Evolutionary conservation across 2,113 vertebrate genomes (phyloP).

Genomic region (Salvelinus fontinalis): DNA sequence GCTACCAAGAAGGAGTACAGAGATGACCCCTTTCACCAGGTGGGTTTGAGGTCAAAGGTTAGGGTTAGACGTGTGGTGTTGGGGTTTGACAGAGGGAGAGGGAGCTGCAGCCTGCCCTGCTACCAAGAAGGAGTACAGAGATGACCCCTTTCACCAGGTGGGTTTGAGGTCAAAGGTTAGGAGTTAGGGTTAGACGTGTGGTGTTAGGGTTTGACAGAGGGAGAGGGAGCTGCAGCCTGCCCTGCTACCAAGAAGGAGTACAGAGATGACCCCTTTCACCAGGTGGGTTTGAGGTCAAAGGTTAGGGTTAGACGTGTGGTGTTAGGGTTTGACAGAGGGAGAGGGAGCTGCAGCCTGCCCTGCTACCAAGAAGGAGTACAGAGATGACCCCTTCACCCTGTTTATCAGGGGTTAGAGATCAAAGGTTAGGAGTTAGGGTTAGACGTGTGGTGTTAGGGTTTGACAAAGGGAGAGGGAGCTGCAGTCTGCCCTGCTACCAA

Average conservation of each 20-base stretch:
- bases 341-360: conserved; percentile 83
- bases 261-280: conserved; percentile 82
- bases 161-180: too few relatives aligned
- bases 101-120: conserved; percentile 79
- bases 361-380: conserved; percentile 88
- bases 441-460: too few relatives aligned
- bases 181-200: too few relatives aligned
- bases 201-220: too few relatives aligned
- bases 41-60: conserved; percentile 45
- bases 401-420: conserved; percentile 12
- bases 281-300: too few relatives aligned
- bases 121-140: conserved; percentile 91
- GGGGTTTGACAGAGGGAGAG: conserved; percentile 82
- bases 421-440: too few relatives aligned
- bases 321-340: conserved; percentile 76
- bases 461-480: too few relatives aligned
- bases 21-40: conserved; percentile 98
- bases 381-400: conserved; percentile 96
- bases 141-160: conserved; percentile 98
- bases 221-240: too few relatives aligned
- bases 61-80: not conserved
- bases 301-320: too few relatives aligned
- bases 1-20: conserved; percentile 90
- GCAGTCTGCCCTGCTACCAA: too few relatives aligned
- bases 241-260: too few relatives aligned